phyloP scores from a whole-genome alignment of 2,888 invertebrate genomes.

The Xestia sexstrigata region DNA sequence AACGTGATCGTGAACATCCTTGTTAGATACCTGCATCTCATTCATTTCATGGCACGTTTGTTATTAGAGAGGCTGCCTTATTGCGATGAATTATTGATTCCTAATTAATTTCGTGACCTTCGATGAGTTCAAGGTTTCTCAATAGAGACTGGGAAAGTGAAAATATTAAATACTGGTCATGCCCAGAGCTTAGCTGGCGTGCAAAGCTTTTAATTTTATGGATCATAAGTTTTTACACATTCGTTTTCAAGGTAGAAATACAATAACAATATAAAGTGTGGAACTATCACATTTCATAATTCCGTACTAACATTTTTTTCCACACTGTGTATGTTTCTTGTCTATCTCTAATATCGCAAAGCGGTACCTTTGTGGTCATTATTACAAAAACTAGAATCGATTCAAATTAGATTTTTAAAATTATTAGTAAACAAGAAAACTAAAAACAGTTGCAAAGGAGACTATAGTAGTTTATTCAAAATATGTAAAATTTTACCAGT shows the following conservation, averaged over 20 bases:
- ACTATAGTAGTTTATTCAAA: too few species aligned
- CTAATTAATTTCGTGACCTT: slow-evolving; percentile 26
- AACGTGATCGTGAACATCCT: background rate
- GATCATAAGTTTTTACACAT: background rate
- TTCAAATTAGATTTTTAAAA: too few species aligned
- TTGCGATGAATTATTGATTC: slow-evolving; percentile 30
- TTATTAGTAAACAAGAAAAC: too few species aligned
- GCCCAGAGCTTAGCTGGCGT: background rate
- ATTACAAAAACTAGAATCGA: too few species aligned
- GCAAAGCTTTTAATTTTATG: background rate
- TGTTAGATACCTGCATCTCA: background rate
- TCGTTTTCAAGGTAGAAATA: background rate
- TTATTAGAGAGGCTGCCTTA: background rate
- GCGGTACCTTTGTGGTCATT: background rate
- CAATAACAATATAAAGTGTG: background rate
- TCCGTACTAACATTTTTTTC: too few species aligned
- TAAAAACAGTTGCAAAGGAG: too few species aligned
- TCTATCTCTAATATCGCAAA: background rate
- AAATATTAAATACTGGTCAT: slow-evolving; percentile 15
- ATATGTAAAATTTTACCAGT: too few species aligned
- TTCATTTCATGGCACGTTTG: slow-evolving; percentile 44
- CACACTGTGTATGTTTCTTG: too few species aligned
- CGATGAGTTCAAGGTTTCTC: background rate
- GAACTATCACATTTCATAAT: background rate
- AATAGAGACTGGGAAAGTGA: background rate